Base-by-base conservation (phyloP, 2,888 invertebrate species). In the Byasa hedistus region DNA sequence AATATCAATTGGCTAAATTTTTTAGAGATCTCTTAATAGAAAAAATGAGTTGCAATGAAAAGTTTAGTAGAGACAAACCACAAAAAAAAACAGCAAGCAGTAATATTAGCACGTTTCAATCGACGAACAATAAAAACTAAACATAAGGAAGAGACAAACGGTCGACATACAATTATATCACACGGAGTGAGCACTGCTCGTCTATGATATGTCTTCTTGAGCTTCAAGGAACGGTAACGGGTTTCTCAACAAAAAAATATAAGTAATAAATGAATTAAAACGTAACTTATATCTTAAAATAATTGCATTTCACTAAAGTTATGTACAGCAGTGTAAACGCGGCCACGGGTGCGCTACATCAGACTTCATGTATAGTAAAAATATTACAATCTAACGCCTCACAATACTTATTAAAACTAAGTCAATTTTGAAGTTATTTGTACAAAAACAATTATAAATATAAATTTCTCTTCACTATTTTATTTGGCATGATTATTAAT, bases 151-250 rank as follows among this genome's bases (percentile, higher is more conserved):
- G 19, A 57, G 19, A 32, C 24, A 66, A 70, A 19, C 62, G 57
- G 68, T 56, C n/a, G 56, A 69, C 64, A 69, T 66, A 74, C 69
- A 73, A 70, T 73, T 68, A 75, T 81, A 83, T 81, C 80, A 83
- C 81, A 81, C 75, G 75, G 71, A 76, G 76, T 68, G 69, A 32
- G 64, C 64, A 72, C 71, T 72, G 73, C 77, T 76, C 77, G 75
- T 69, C 71, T 74, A 82, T 83, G 88, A 89, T 89, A 91, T 90
- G 89, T 89, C 75, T 82, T 82, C 80, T 89, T 90, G 89, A 91
- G 91, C 90, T 81, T 84, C 76, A 69, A 85, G 84, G 83, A 79
- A 79, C 80, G 87, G 87, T 89, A 88, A 89, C 85, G 81, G 77
- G 81, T 72, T 83, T 79, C 78, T 82, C 79, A 82, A 82, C 79